Evolutionary conservation across 2,888 invertebrate genomes (phyloP).

Genomic region (Lasioglossum leucozonium): DNA sequence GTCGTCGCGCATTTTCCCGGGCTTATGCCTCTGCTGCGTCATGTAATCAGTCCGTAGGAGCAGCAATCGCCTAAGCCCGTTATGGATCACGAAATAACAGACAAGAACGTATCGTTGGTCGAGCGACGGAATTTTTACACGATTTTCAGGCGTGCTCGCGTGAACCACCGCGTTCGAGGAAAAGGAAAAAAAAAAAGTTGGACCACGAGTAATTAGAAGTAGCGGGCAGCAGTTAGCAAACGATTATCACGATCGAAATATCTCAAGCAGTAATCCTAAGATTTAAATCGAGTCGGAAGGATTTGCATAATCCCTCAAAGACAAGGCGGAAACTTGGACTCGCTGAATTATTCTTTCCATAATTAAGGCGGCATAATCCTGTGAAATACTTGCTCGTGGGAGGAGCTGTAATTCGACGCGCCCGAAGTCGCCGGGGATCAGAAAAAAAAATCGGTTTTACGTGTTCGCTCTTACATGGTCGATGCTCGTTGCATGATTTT

Average conservation of each 20-base stretch:
- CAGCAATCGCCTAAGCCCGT: conserved; percentile 28
- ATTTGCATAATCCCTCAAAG: conserved; percentile 72
- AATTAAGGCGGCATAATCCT: conserved; percentile 57
- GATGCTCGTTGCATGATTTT: neutral
- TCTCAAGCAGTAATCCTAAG: conserved; percentile 63
- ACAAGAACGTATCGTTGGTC: neutral
- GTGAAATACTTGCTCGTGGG: conserved; percentile 25
- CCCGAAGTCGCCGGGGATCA: neutral
- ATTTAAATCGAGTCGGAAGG: conserved; percentile 58
- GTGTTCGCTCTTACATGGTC: neutral
- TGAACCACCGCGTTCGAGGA: neutral
- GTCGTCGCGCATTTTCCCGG: conserved; percentile 43
- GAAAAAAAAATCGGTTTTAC: neutral
- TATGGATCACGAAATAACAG: conserved; percentile 26
- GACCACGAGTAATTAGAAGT: conserved; percentile 62
- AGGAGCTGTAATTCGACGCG: neutral
- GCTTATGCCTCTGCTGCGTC: conserved; percentile 47
- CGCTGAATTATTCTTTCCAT: conserved; percentile 59
- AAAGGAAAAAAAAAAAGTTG: neutral
- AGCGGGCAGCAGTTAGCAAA: conserved; percentile 45
- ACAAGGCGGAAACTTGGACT: conserved; percentile 62
- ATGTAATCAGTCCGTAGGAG: conserved; percentile 56
- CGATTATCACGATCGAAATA: conserved; percentile 72
- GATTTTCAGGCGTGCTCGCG: conserved; percentile 9
- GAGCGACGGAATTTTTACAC: conserved; percentile 11